A percentile compares a stretch with the other conserved stretches of the same genome.
Evolutionary conservation across 2,113 vertebrate species (phyloP).

Genomic region (Peucedramus taeniatus): DNA sequence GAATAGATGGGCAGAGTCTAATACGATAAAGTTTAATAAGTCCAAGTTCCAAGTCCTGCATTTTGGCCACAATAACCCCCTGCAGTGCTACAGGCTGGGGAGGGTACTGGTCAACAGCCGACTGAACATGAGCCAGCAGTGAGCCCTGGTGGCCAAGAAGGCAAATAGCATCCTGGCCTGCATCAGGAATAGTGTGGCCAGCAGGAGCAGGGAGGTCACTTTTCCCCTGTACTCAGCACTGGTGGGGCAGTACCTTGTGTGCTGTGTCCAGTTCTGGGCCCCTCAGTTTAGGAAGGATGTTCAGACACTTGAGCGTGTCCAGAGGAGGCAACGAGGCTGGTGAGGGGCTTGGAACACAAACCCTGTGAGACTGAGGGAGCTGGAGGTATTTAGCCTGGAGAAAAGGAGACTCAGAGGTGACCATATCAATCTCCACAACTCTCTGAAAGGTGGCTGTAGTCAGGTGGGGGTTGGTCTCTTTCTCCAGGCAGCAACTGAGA

Average conservation of each 20-base stretch:
- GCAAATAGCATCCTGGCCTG: not conserved
- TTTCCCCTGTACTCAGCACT: fast-evolving
- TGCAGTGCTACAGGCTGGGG: fast-evolving
- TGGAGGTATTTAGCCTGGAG: not conserved
- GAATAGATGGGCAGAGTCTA: not conserved
- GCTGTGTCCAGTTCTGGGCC: not conserved
- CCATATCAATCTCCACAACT: too few relatives aligned
- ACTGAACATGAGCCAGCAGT: not conserved
- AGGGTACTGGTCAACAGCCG: too few relatives aligned
- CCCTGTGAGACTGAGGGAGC: not conserved
- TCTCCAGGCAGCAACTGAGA: not conserved
- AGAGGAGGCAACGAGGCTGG: not conserved
- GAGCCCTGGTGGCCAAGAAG: not conserved
- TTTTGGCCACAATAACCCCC: not conserved
- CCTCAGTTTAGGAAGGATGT: not conserved
- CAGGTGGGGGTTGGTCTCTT: not conserved
- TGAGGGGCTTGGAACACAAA: not conserved
- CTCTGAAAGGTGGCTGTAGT: fast-evolving
- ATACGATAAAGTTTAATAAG: fast-evolving
- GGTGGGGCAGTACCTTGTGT: not conserved
- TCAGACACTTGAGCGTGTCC: fast-evolving
- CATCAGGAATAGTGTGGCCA: not conserved
- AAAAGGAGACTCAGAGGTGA: not conserved
- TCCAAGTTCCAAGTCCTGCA: fast-evolving
- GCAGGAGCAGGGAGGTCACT: not conserved